Evolutionary conservation across 2,113 vertebrate species (phyloP), one percentile per base, ranked within the genome.

Genomic region (Anser brachyrhynchus): DNA sequence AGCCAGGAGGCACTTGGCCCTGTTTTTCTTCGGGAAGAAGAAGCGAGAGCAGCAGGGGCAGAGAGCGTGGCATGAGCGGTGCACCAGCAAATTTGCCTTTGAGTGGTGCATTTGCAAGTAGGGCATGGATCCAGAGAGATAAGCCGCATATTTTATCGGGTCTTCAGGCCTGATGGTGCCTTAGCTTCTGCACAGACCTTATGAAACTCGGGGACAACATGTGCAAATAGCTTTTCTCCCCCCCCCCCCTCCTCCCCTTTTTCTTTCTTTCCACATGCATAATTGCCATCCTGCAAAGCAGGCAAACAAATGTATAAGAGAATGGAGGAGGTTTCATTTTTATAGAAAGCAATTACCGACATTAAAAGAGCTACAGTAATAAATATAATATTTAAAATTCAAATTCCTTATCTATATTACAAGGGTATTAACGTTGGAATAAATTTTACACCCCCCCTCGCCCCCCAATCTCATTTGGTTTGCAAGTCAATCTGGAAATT

Each of bases 311-410:
- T 46, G 64, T 95, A 11, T 69, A n/a, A 70, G 52, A 76, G 58
- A 92, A 78, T 31, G 52, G 43, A 73, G 61, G 46, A 78, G 67
- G 90, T 81, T 92, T 92, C 78, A 25, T 84, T 95, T 92, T 88
- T 73, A 90, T 74, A 67, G 80, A 93, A 94, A 93, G 92, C 95
- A 97, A 96, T 96, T 95, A 83, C 18, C 64, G 92, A 85, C 86
- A 82, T 95, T 97, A 97, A 96, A 97, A 86, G 92, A 95, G 69
- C 87, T 81, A 59, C 41, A 91, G 84, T 77, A 93, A 97, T 96
- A 97, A 97, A 94, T 95, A 94, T 91, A 86, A 91, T 90, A 89
- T 94, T 96, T 96, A 92, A 96, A 95, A 96, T 97, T 95, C 94
- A 95, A 95, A 95, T 96, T 88, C 91, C 90, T 96, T 97, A 94